Evolutionary conservation across 2,113 vertebrate genomes (phyloP), one percentile per base, ranked within the genome.

Genomic region (Dolichotis patagonum): DNA sequence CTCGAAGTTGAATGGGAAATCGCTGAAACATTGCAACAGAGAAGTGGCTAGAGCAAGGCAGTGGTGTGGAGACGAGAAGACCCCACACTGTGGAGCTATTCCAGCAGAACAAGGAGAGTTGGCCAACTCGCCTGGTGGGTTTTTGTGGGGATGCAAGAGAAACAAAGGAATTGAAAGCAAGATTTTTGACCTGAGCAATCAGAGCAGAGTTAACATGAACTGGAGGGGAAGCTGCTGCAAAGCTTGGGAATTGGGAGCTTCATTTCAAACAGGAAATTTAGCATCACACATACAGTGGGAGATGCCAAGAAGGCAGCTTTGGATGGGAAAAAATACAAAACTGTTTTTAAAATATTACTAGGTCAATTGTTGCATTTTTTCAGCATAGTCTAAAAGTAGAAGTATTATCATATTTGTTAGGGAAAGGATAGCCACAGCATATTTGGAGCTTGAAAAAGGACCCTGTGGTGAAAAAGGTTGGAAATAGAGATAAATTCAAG

Each of bases 361-460:
- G 54, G 62, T 11, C 67, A 58, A 49, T 60, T 73, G 32, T 58
- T 80, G 24, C 30, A 80, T 38, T 95, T 91, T 35, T 20, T 43
- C 49, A 67, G 78, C 41, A 86, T 32, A 20, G 30, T 77, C 75
- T 92, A 4, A 85, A 96, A 77, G 56, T 43, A n/a, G 75, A 56
- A 26, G 80, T 93, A 5, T 71, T 91, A 35, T 54, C 38, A 35
- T 75, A 41, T 67, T 46, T 83, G 16, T 62, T 71, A 28, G 12
- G 19, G 49, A 82, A 77, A 75, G 10, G 4, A 10, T 67, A 16
- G 24, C 7, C 26, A 41, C 32, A 87, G 28, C 88, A 54, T 67
- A 32, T 78, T 78, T 92, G 77, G 46, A 92, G 60, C 60, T 58
- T n/a, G n/a, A 75, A 82, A 91, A 89, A 84, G 35, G 78, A 88